A percentile compares a stretch with the other conserved stretches of the same genome.
Conservation (phyloP, 2,888 invertebrate species). For the Tubulanus polymorphus region DNA sequence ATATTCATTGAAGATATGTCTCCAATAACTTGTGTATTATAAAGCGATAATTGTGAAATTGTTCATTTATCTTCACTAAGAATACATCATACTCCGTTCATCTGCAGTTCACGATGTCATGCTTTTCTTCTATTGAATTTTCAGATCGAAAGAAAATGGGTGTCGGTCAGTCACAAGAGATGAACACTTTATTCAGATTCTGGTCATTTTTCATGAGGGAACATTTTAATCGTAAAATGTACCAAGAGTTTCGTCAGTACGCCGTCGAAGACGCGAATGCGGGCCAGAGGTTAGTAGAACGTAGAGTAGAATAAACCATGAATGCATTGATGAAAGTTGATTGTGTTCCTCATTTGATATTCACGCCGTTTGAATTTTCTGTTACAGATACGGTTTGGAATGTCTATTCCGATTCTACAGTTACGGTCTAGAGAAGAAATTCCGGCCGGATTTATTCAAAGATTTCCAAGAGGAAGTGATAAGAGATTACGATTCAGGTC, state of each 20-base stretch:
- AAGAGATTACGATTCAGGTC: conserved; percentile 83
- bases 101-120: too few species aligned
- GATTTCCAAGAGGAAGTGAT: conserved; percentile 94
- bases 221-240: conserved; percentile 97
- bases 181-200: conserved; percentile 98
- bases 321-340: background rate
- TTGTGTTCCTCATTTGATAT: background rate
- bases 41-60: background rate
- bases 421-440: conserved; percentile 94
- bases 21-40: background rate
- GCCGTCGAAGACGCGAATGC: conserved; percentile 90
- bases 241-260: conserved; percentile 85
- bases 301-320: background rate
- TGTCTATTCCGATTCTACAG: conserved; percentile 91
- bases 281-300: conserved; percentile 72
- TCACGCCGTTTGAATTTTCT: background rate
- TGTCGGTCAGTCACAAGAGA: conserved; percentile 93
- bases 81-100: too few species aligned
- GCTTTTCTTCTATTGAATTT: conserved; percentile 31
- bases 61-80: background rate
- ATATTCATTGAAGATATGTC: conserved; percentile 75
- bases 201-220: conserved; percentile 99
- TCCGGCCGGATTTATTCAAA: conserved; percentile 88
- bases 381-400: conserved; percentile 61
- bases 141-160: conserved; percentile 88